Evolutionary conservation across 1,140 invertebrate genomes (phyloP).

Genomic region (Drosophila repleta): DNA sequence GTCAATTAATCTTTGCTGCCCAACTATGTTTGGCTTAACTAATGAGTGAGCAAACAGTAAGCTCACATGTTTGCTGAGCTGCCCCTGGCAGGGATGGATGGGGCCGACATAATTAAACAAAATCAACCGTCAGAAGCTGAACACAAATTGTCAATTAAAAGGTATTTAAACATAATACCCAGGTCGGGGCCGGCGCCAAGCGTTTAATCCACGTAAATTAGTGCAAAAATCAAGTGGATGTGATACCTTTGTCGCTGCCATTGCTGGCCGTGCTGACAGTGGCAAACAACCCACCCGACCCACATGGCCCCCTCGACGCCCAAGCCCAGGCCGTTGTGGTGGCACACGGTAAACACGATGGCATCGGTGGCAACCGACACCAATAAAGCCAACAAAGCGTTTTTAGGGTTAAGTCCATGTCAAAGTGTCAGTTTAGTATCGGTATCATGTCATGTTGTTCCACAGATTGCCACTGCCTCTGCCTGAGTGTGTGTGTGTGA

Average conservation of each 20-base stretch:
- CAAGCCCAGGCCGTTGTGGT: not conserved
- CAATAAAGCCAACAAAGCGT: slow-evolving; percentile 82
- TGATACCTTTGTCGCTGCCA: slow-evolving; percentile 48
- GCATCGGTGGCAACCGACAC: slow-evolving; percentile 66
- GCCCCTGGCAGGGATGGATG: not conserved
- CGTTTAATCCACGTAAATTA: slow-evolving; percentile 81
- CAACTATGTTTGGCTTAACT: slow-evolving; percentile 8
- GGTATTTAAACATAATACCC: slow-evolving; percentile 82
- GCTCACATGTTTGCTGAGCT: slow-evolving; percentile 19
- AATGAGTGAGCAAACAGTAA: slow-evolving; percentile 33
- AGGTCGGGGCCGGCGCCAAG: slow-evolving; percentile 52
- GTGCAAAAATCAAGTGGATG: slow-evolving; percentile 81
- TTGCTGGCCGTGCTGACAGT: slow-evolving; percentile 18
- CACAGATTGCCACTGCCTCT: slow-evolving; percentile 39
- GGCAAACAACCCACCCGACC: slow-evolving; percentile 17
- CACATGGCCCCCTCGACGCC: slow-evolving; percentile 7
- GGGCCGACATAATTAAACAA: slow-evolving; percentile 63
- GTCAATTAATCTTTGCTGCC: slow-evolving; percentile 11
- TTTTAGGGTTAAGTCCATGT: slow-evolving; percentile 84
- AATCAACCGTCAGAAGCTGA: slow-evolving; percentile 63
- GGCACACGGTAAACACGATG: slow-evolving; percentile 39
- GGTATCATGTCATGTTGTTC: slow-evolving; percentile 83
- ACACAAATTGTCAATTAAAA: slow-evolving; percentile 83
- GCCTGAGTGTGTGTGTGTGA: slow-evolving; percentile 27
- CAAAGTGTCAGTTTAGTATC: slow-evolving; percentile 84